Evolutionary conservation across 2,888 invertebrate genomes (phyloP).

Genomic region (Antheraea assamensis): DNA sequence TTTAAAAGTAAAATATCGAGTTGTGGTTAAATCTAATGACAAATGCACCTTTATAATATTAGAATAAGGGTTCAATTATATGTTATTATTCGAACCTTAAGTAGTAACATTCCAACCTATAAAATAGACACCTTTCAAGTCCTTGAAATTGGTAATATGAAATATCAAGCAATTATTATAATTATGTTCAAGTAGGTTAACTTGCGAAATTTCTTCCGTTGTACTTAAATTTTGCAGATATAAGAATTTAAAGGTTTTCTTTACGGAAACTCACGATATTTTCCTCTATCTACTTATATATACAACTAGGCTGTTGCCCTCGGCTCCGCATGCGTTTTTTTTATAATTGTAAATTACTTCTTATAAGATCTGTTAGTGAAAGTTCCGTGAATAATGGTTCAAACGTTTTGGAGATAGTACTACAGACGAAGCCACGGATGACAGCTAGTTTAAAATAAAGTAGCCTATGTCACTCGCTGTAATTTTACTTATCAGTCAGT

Average conservation of each 20-base stretch:
- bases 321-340: no score
- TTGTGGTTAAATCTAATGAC: background rate
- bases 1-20: background rate
- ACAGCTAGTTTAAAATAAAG: no score
- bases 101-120: background rate
- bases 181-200: constrained; percentile 2
- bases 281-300: constrained; percentile 43
- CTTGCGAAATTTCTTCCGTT: constrained; percentile 24
- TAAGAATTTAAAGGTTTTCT: constrained; percentile 57
- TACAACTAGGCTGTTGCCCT: no score
- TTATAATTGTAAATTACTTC: no score
- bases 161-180: background rate
- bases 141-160: constrained; percentile 26
- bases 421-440: no score
- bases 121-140: constrained; percentile 25
- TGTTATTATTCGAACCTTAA: constrained; percentile 16
- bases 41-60: background rate
- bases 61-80: background rate
- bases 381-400: no score
- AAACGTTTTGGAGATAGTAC: no score
- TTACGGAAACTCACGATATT: constrained; percentile 43
- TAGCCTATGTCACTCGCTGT: no score
- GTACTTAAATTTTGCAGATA: constrained; percentile 49
- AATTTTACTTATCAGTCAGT: no score
- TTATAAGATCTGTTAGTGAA: no score